Conservation (phyloP, 1,140 invertebrate species). For the Hestina assimilis region DNA sequence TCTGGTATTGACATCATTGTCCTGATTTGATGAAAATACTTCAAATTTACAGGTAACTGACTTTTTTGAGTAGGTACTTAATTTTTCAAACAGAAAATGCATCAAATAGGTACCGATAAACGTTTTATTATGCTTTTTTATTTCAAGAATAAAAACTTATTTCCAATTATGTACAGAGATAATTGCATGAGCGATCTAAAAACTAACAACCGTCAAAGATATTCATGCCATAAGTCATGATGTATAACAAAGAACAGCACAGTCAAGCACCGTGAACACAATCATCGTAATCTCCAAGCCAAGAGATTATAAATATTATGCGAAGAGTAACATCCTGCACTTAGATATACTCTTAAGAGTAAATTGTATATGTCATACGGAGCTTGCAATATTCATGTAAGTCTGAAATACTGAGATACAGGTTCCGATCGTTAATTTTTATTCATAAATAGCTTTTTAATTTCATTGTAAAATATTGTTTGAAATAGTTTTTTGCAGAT, state of each 20-base stretch:
- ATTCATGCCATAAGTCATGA: slow-evolving; percentile 15
- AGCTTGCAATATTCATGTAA: too few species aligned
- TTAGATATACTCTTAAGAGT: not conserved
- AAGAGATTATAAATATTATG: not conserved
- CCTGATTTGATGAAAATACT: too few species aligned
- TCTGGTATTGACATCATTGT: too few species aligned
- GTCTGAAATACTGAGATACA: too few species aligned
- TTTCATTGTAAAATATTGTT: too few species aligned
- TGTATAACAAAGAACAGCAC: slow-evolving; percentile 22
- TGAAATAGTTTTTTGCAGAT: too few species aligned
- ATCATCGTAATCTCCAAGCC: slow-evolving; percentile 3
- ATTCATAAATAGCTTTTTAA: too few species aligned
- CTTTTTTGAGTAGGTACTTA: not conserved
- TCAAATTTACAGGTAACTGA: too few species aligned
- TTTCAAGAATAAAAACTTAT: not conserved
- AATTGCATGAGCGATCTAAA: slow-evolving; percentile 1
- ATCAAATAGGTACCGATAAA: not conserved
- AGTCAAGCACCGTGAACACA: slow-evolving; percentile 16
- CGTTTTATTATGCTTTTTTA: not conserved
- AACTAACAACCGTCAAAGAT: slow-evolving; percentile 7
- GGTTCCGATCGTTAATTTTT: too few species aligned
- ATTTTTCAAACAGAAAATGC: not conserved
- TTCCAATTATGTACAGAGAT: not conserved
- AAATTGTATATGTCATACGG: not conserved
- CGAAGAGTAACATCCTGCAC: slow-evolving; percentile 1